A percentile compares a stretch with the other conserved stretches of the same genome.
Evolutionary conservation across 2,888 invertebrate genomes (phyloP).

Genomic region (Conistra vaccinii): DNA sequence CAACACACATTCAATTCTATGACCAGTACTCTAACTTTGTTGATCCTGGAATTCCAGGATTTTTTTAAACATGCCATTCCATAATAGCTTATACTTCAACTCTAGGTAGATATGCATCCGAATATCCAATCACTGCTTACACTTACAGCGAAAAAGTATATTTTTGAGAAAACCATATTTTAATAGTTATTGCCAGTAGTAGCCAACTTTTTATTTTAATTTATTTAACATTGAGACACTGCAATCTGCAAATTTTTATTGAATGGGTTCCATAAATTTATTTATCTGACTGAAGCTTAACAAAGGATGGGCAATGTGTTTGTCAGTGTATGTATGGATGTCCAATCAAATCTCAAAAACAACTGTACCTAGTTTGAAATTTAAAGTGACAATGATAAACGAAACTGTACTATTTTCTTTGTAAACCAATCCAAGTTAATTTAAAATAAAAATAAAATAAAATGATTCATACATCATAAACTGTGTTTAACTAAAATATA

Average conservation of each 20-base stretch:
- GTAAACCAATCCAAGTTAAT: background rate
- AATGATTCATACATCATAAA: conserved; percentile 1
- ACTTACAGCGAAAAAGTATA: background rate
- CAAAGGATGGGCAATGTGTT: background rate
- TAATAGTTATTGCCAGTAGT: too few species aligned
- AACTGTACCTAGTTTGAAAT: background rate
- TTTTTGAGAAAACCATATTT: background rate
- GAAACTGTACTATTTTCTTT: background rate
- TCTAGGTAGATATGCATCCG: too few species aligned
- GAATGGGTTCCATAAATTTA: background rate
- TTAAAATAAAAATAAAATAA: background rate
- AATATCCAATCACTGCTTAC: too few species aligned
- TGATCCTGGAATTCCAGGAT: too few species aligned
- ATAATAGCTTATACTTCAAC: too few species aligned
- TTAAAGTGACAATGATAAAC: background rate
- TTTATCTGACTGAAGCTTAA: background rate
- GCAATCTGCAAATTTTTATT: background rate
- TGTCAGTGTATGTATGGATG: background rate
- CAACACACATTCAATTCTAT: too few species aligned
- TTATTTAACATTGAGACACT: too few species aligned
- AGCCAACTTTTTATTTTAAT: too few species aligned
- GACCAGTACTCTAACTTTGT: too few species aligned
- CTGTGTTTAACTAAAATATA: conserved; percentile 26
- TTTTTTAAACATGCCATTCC: too few species aligned
- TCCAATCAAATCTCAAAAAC: background rate